These are phyloP conservation scores for Thalassaphorura encarpata DNA, from an alignment of 1,140 invertebrate species.

Conservation along the genomic window DNA sequence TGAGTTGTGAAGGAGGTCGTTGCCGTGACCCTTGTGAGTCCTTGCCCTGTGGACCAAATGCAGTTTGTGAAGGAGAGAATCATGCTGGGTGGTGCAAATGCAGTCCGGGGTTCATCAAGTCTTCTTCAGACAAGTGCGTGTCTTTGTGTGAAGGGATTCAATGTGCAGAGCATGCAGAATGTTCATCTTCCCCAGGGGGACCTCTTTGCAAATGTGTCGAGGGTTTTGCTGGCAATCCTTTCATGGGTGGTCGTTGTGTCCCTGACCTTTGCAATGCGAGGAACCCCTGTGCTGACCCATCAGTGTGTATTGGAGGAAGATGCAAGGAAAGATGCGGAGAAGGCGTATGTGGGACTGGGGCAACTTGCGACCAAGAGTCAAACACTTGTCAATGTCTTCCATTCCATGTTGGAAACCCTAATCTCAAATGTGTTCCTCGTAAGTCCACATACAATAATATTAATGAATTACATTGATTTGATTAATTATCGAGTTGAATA, in stretches of 20 bases:
- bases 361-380: conserved; percentile 62
- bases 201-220: conserved; percentile 78
- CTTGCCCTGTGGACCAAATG: conserved; percentile 68
- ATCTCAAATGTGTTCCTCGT: conserved; percentile 81
- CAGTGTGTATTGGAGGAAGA: conserved; percentile 69
- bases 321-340: conserved; percentile 77
- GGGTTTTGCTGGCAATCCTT: conserved; percentile 77
- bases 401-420: conserved; percentile 78
- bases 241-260: conserved; percentile 70
- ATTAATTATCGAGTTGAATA: too few species aligned
- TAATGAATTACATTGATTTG: too few species aligned
- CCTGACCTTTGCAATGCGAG: conserved; percentile 66
- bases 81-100: conserved; percentile 82
- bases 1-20: conserved; percentile 61
- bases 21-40: conserved; percentile 68
- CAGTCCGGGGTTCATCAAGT: conserved; percentile 65
- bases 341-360: conserved; percentile 68
- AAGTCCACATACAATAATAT: too few species aligned
- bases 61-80: conserved; percentile 74
- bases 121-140: conserved; percentile 62
- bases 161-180: conserved; percentile 71
- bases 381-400: conserved; percentile 77
- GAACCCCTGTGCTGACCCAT: conserved; percentile 62
- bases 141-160: conserved; percentile 69
- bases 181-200: conserved; percentile 70